Evolutionary conservation across 2,113 vertebrate genomes (phyloP).

Genomic region (Galbula dea): DNA sequence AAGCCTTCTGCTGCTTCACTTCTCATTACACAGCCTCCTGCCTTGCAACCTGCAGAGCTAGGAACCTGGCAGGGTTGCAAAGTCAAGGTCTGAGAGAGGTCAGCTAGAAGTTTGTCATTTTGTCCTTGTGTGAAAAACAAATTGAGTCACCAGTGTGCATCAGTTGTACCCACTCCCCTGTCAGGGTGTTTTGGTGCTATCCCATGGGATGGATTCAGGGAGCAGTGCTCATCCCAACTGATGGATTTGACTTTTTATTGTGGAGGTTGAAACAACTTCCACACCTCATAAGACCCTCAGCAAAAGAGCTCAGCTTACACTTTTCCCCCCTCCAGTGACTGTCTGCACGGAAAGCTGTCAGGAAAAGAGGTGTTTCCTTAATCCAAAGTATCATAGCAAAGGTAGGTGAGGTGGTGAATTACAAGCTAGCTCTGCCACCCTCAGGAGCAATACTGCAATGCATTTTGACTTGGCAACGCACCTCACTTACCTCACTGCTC

Average conservation of each 20-base stretch:
- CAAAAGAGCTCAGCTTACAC: not conserved
- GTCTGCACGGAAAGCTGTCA: not conserved
- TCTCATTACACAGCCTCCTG: not conserved
- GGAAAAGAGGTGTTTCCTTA: not conserved
- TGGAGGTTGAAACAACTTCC: not conserved
- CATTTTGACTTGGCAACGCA: not conserved
- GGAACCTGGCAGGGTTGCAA: fast-evolving
- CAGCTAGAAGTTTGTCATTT: not conserved
- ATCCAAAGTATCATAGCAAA: not conserved
- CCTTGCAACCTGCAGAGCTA: not conserved
- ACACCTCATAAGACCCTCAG: not conserved
- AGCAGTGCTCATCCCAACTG: not conserved
- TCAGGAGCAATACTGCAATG: not conserved
- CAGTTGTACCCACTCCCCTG: not conserved
- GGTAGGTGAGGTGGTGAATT: not conserved
- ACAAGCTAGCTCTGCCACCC: not conserved
- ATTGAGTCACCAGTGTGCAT: not conserved
- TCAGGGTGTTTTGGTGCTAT: not conserved
- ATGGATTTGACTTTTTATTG: not conserved
- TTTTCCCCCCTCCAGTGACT: not conserved
- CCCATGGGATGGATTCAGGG: not conserved
- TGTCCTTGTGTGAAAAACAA: not conserved
- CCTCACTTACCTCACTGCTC: not conserved
- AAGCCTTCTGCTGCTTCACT: constrained; percentile 37
- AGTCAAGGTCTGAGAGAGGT: not conserved